Base-by-base conservation (phyloP, 1,140 invertebrate species). In the Doryteuthis pealeii region DNA sequence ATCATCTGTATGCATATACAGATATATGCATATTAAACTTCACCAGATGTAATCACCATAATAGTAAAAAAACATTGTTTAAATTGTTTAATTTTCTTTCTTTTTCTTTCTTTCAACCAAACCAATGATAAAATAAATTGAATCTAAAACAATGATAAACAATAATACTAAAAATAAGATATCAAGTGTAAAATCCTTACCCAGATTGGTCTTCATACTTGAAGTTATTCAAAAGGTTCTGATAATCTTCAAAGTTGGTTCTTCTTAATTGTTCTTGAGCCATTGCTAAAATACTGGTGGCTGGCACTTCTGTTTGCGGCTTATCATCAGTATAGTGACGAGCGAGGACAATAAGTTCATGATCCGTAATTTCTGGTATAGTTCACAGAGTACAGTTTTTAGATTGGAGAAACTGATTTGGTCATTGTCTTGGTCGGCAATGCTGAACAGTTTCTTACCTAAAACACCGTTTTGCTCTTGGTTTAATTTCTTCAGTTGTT, bases 311-410 rank as follows among this genome's bases (percentile, higher is more conserved):
- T 5, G 35, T 40, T 76, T 45, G 74, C 71, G 68, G 28, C 70
- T 71, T 66, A 73, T 80, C 75, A 65, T 84, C 80, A 73, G 77
- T 76, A 71, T 83, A 87, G 71, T 83, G 76, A 30, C 87, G 76
- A 28, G 86, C 87, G 26, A 87, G 69, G 0, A 85, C 84, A 76
- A 87, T 85, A 32, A 88, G 83, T 76, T 87, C 86, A 43, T 87
- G 86, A 49, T 87, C 83, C 12, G 81, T 78, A 26, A 87, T 69
- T 2, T 73, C 75, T 1, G 78, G 73, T 32, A 81, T n/a, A 85
- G 73, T 74, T 84, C 80, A 68, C 72, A 58, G 15, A 84, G 40
- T 8, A 83, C 74, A 31, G 75, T 49, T 1, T 77, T 76, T 32
- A 84, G 80, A 66, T 83, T 80, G 30, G 83, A 79, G 33, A 82